These are phyloP conservation scores for Catharus minimus DNA, from an alignment of 2,113 vertebrate genomes.

Conservation along the genomic window DNA sequence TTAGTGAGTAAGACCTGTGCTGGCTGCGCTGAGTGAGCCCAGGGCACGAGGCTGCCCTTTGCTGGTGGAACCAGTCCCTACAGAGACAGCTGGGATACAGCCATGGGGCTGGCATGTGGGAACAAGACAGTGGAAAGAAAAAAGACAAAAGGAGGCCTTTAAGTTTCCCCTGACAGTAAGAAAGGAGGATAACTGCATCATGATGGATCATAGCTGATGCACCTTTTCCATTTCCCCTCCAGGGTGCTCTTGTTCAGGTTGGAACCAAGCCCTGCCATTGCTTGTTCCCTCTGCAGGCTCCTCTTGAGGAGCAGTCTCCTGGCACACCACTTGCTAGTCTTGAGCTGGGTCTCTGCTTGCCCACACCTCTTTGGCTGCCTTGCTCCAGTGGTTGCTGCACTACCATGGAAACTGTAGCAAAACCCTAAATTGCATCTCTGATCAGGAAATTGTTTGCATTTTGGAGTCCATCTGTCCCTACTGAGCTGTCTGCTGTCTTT, in stretches of 20 bases:
- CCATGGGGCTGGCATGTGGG: fast-evolving
- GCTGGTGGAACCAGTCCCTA: not conserved
- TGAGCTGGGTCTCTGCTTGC: fast-evolving
- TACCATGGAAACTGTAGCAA: constrained; percentile 1
- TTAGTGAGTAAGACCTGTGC: fast-evolving
- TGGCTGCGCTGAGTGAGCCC: not conserved
- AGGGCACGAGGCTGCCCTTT: fast-evolving
- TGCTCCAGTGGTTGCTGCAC: not conserved
- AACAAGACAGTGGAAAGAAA: not conserved
- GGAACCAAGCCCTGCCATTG: not conserved
- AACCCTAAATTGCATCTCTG: not conserved
- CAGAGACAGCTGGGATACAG: fast-evolving
- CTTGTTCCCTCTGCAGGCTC: not conserved
- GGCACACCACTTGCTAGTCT: not conserved
- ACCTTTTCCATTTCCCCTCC: not conserved
- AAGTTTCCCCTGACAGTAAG: not conserved
- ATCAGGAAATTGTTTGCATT: not conserved
- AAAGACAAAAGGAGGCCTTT: not conserved
- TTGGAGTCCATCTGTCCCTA: not conserved
- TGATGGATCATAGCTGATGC: not conserved
- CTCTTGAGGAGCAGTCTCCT: not conserved
- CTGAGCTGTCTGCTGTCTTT: not conserved
- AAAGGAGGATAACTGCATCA: not conserved
- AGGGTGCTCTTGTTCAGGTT: not conserved
- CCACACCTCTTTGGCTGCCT: not conserved